A percentile compares a stretch with the other conserved stretches of the same genome.
Conservation (phyloP, 2,797 vertebrate species). For the Spondyliosoma cantharus region DNA sequence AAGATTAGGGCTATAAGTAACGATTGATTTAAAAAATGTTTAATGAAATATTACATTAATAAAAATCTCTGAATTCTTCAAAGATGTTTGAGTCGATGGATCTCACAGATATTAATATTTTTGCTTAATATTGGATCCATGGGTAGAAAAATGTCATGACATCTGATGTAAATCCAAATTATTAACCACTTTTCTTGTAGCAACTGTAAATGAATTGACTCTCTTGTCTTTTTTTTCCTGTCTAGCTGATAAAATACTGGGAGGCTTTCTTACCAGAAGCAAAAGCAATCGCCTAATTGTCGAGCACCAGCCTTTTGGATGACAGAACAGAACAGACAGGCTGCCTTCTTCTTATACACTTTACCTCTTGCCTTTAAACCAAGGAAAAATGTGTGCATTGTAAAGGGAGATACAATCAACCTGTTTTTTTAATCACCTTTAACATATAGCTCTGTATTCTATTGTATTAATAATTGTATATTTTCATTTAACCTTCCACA, state of each 20-base stretch:
- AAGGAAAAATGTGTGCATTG: slow-evolving; percentile 73
- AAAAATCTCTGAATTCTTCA: background rate
- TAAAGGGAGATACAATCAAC: slow-evolving; percentile 84
- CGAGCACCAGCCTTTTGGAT: slow-evolving; percentile 57
- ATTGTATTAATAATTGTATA: slow-evolving; percentile 87
- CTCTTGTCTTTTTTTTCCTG: slow-evolving; percentile 14
- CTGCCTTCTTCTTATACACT: slow-evolving; percentile 89
- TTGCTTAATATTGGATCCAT: too few relatives aligned
- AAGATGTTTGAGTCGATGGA: too few relatives aligned
- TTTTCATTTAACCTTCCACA: slow-evolving; percentile 90
- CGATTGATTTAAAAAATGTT: background rate
- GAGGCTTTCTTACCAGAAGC: slow-evolving; percentile 98
- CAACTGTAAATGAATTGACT: background rate
- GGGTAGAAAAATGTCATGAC: too few relatives aligned
- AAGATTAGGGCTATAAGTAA: background rate
- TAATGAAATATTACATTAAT: background rate
- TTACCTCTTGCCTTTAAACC: slow-evolving; percentile 89
- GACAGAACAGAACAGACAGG: slow-evolving; percentile 43
- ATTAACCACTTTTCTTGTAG: background rate
- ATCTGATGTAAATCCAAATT: background rate
- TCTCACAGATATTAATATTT: too few relatives aligned
- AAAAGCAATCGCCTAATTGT: slow-evolving; percentile 94
- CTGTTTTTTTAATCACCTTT: slow-evolving; percentile 78
- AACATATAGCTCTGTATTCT: slow-evolving; percentile 82
- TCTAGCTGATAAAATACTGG: slow-evolving; percentile 97